A percentile compares a stretch with the other conserved stretches of the same genome.
Conservation (phyloP, 2,888 invertebrate species). For the Lepidocyrtinus sp. region DNA sequence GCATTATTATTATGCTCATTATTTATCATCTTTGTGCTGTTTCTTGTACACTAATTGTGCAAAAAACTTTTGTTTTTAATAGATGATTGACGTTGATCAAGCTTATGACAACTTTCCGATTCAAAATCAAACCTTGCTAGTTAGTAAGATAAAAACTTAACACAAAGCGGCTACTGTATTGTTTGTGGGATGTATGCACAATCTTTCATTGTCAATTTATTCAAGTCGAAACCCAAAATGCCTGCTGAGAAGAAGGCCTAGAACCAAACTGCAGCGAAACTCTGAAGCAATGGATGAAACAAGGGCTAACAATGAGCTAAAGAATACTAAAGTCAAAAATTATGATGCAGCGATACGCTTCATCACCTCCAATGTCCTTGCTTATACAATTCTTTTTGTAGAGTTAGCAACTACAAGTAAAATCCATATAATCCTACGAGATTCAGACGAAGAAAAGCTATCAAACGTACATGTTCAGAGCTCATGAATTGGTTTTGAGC, state of each 20-base stretch:
- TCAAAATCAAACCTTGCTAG: slow-evolving; percentile 5
- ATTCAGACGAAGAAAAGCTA: too few relatives aligned
- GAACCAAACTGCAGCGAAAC: background rate
- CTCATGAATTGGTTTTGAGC: too few relatives aligned
- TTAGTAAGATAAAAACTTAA: background rate
- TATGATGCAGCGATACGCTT: background rate
- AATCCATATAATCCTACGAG: too few relatives aligned
- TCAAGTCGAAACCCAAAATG: background rate
- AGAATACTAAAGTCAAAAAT: background rate
- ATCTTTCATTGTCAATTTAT: slow-evolving; percentile 5
- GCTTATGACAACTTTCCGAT: background rate
- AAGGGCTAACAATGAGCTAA: background rate
- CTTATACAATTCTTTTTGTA: too few relatives aligned
- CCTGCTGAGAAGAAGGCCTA: background rate
- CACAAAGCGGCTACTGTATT: background rate
- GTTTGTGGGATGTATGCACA: background rate
- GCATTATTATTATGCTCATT: background rate
- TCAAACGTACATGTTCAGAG: too few relatives aligned
- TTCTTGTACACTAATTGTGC: background rate
- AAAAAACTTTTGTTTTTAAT: background rate
- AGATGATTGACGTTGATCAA: background rate
- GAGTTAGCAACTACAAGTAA: too few relatives aligned
- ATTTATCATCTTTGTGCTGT: background rate
- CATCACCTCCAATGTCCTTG: background rate
- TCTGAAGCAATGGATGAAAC: background rate